Evolutionary conservation across 2,888 invertebrate genomes (phyloP).

Genomic region (Agrilus cyanescens): DNA sequence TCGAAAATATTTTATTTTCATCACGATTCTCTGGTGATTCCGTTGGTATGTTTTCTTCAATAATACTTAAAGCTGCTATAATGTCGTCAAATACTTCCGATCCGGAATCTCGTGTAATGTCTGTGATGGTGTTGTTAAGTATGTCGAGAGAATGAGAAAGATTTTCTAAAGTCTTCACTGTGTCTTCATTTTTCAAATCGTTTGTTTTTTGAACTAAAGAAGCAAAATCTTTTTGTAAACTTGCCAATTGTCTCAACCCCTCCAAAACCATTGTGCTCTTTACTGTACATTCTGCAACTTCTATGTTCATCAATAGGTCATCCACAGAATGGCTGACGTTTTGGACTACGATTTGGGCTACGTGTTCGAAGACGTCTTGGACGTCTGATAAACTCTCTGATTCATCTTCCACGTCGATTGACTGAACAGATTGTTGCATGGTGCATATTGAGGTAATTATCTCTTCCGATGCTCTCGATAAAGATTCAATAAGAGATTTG

Average conservation of each 20-base stretch:
- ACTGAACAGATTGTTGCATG: conserved; percentile 23
- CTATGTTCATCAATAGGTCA: conserved; percentile 30
- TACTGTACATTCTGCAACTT: conserved; percentile 26
- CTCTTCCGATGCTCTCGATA: conserved; percentile 27
- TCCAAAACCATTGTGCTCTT: conserved; percentile 26
- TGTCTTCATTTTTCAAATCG: conserved; percentile 25
- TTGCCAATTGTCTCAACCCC: conserved; percentile 27
- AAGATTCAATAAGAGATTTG: conserved; percentile 24
- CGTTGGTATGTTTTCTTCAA: conserved; percentile 28
- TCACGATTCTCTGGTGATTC: conserved; percentile 22
- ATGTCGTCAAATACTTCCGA: conserved; percentile 27
- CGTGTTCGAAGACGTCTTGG: conserved; percentile 32
- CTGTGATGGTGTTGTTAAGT: conserved; percentile 28
- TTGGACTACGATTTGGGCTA: conserved; percentile 29
- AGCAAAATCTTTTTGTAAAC: conserved; percentile 31
- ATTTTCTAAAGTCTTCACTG: conserved; percentile 37
- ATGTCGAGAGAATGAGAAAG: conserved; percentile 40
- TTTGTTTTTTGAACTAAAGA: conserved; percentile 24
- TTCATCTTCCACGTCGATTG: conserved; percentile 16
- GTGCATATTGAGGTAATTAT: conserved; percentile 26
- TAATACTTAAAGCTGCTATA: conserved; percentile 26
- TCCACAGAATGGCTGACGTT: conserved; percentile 30
- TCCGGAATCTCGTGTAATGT: conserved; percentile 21
- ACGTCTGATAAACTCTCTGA: conserved; percentile 21
- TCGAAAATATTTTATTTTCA: conserved; percentile 22